Base-by-base conservation (phyloP, 2,888 invertebrate genomes). In the Scelioninae gen. 1 region DNA sequence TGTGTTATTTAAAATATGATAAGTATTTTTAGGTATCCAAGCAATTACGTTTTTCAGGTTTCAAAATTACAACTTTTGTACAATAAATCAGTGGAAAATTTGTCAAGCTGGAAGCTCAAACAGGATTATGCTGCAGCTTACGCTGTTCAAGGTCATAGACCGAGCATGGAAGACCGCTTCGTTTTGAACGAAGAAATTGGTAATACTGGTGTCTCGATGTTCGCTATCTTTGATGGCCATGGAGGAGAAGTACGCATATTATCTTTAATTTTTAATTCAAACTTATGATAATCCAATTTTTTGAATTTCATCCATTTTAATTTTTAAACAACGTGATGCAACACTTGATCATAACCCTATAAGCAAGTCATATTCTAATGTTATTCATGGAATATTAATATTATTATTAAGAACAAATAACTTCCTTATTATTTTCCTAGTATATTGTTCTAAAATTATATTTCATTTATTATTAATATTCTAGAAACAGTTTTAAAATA, bases 171-270 rank as follows among this genome's bases (percentile, higher is more conserved):
- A 93, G 98, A 98, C 92, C 94, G 98, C 89, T 98, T 97, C 92
- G 97, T 97, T 72, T 95, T 98, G 66, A 96, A 97, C 86, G 96
- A 96, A 92, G 96, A 97, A 90, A 95, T 97, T 68, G 96, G 96
- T 91, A 95, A 95, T 86, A 97, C 97, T 16, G 97, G 96, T 23
- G 95, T 98, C 68, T 96, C 97, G 16, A 93, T 98, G 77, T 98
- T 97, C 93, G 98, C 98, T 53, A 96, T 98, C 86, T 98, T 98
- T 92, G 98, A 98, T 93, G 98, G 98, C 0, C 98, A 98, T 92
- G 98, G 98, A 63, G 98, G 98, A 47, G 97, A 98, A 92, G 95
- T 95, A 91, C 89, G 88, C 76, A 53, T 15, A 38, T 31, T 23
- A 23, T 23, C 23, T 23, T 23, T 2, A 23, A 23, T 23, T 23